Conservation (phyloP, 2,113 vertebrate species). For the Indri indri region DNA sequence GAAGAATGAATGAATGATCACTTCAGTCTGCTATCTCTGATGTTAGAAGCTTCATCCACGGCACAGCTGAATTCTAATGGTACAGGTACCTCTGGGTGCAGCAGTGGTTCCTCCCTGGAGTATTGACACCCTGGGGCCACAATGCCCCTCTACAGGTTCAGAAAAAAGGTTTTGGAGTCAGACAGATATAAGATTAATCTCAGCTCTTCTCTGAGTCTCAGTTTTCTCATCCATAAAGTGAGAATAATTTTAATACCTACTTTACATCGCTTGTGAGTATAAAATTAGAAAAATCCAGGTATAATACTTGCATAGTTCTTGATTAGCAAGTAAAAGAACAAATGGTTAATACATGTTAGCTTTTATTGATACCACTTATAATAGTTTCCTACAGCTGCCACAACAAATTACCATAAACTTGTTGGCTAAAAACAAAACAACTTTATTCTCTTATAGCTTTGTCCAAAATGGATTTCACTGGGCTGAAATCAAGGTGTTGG, state of each 20-base stretch:
- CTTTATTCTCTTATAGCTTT: background rate
- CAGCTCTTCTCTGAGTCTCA: conserved; percentile 12
- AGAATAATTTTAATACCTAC: background rate
- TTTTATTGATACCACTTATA: background rate
- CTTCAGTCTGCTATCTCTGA: background rate
- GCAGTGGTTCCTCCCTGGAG: background rate
- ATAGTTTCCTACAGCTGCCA: background rate
- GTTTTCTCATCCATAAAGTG: background rate
- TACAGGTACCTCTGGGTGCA: background rate
- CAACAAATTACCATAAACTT: background rate
- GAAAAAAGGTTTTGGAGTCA: background rate
- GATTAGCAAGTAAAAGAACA: background rate
- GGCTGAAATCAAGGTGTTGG: background rate
- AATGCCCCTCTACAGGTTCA: background rate
- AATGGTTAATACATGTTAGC: background rate
- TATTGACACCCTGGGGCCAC: no score
- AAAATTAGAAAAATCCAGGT: background rate
- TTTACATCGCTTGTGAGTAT: background rate
- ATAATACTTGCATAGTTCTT: background rate
- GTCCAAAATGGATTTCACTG: background rate
- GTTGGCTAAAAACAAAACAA: background rate
- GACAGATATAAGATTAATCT: background rate
- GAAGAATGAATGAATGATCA: background rate
- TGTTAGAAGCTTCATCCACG: background rate
- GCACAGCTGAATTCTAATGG: background rate